Evolutionary conservation across 1,140 invertebrate species (phyloP).

Genomic region (Branchinecta lindahli): DNA sequence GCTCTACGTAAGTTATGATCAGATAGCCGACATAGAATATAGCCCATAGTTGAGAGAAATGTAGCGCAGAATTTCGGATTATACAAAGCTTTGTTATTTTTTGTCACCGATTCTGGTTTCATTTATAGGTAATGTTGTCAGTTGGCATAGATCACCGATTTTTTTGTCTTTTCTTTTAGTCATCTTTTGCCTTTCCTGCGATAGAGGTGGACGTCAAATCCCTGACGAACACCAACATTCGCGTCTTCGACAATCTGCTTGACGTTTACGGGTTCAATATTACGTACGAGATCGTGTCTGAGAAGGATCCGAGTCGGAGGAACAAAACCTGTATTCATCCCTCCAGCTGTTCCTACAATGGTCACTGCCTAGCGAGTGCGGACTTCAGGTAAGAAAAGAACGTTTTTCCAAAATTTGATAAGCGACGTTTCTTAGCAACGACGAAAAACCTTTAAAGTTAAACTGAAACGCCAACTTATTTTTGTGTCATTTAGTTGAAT

Average conservation of each 20-base stretch:
- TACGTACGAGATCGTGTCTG: constrained; percentile 58
- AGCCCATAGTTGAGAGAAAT: no score
- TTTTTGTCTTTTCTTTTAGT: not conserved
- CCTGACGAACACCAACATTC: constrained; percentile 61
- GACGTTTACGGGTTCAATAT: constrained; percentile 84
- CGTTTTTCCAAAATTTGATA: constrained; percentile 20
- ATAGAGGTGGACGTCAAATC: constrained; percentile 46
- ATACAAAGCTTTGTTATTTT: no score
- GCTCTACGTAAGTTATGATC: no score
- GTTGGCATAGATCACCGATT: no score
- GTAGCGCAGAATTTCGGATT: no score
- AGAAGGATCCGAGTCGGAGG: constrained; percentile 30
- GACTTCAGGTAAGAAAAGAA: constrained; percentile 45
- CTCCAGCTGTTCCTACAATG: constrained; percentile 59
- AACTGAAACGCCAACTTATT: no score
- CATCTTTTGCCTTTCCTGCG: not conserved
- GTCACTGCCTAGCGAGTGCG: constrained; percentile 54
- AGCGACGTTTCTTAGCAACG: no score
- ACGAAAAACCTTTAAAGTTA: no score
- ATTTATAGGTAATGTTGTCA: no score
- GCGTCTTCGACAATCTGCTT: constrained; percentile 58
- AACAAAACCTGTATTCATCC: constrained; percentile 50
- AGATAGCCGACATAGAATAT: no score
- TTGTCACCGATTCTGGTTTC: no score
- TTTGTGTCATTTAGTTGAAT: no score